phyloP scores from a whole-genome alignment of 2,888 invertebrate genomes.

The Mayetiola destructor region DNA sequence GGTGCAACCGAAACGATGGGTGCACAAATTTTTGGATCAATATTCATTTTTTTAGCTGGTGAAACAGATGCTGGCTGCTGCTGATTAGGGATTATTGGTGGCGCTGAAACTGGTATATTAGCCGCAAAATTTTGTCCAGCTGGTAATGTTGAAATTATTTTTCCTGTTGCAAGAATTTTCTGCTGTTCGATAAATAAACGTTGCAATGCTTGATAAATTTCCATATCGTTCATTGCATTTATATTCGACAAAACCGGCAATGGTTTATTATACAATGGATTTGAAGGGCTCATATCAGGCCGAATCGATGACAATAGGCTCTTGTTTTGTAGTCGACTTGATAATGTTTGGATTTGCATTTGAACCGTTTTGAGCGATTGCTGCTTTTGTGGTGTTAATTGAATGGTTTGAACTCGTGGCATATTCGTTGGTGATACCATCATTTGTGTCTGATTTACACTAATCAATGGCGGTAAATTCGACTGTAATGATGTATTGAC shows the following conservation, averaged over 20 bases:
- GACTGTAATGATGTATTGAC: conserved; percentile 15
- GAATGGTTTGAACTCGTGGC: conserved; percentile 56
- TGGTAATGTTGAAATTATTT: conserved; percentile 45
- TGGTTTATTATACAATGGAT: conserved; percentile 32
- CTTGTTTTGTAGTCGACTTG: conserved; percentile 39
- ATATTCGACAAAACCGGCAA: conserved; percentile 29
- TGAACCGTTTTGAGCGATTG: conserved; percentile 49
- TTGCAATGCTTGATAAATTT: conserved; percentile 41
- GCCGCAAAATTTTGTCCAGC: conserved; percentile 25
- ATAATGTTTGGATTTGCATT: conserved; percentile 51
- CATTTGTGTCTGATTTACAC: conserved; percentile 25
- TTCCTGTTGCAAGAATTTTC: conserved; percentile 55
- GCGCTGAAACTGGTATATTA: conserved; percentile 21
- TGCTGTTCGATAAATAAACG: conserved; percentile 53
- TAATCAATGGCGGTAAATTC: conserved; percentile 22
- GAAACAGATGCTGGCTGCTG: neutral
- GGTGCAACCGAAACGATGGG: conserved; percentile 3
- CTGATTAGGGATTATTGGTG: conserved; percentile 21
- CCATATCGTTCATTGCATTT: conserved; percentile 38
- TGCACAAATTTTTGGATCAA: neutral
- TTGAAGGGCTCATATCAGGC: conserved; percentile 31
- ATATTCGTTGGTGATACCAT: neutral
- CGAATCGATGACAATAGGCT: conserved; percentile 29
- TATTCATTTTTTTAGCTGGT: neutral
- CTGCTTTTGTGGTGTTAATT: conserved; percentile 58